phyloP scores from a whole-genome alignment of 2,797 vertebrate genomes.

The Melanotaenia boesemani region DNA sequence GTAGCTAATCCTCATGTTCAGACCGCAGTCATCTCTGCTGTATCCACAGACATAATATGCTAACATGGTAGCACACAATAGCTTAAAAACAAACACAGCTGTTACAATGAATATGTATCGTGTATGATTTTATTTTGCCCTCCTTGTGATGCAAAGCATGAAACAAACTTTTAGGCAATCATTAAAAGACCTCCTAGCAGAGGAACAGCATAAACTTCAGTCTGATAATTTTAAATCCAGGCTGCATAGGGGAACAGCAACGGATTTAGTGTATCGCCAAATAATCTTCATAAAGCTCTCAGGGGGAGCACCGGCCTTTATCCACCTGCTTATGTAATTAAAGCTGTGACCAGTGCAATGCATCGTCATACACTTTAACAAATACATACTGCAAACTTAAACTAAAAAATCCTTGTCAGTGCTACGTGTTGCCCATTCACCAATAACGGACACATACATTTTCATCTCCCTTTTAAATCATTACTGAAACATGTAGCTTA shows the following conservation, averaged over 20 bases:
- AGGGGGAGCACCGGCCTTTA: slow-evolving; percentile 3
- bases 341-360: slow-evolving; percentile 13
- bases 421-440: background rate
- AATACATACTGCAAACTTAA: background rate
- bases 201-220: no score
- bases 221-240: background rate
- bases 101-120: background rate
- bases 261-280: slow-evolving; percentile 15
- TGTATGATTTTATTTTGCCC: slow-evolving; percentile 1
- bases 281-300: slow-evolving; percentile 40
- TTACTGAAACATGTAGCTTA: background rate
- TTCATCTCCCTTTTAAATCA: background rate
- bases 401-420: background rate
- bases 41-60: slow-evolving; percentile 22
- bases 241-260: slow-evolving; percentile 16
- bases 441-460: background rate
- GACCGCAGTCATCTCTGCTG: slow-evolving; percentile 29
- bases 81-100: slow-evolving; percentile 21
- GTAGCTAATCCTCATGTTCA: slow-evolving; percentile 54
- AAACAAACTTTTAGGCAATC: slow-evolving; percentile 12
- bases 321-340: slow-evolving; percentile 32
- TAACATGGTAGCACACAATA: slow-evolving; percentile 23
- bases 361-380: background rate
- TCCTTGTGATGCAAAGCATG: background rate
- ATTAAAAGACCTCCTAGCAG: slow-evolving; percentile 7